Base-by-base conservation (phyloP, 2,888 invertebrate genomes). In the Branchellion lobata region DNA sequence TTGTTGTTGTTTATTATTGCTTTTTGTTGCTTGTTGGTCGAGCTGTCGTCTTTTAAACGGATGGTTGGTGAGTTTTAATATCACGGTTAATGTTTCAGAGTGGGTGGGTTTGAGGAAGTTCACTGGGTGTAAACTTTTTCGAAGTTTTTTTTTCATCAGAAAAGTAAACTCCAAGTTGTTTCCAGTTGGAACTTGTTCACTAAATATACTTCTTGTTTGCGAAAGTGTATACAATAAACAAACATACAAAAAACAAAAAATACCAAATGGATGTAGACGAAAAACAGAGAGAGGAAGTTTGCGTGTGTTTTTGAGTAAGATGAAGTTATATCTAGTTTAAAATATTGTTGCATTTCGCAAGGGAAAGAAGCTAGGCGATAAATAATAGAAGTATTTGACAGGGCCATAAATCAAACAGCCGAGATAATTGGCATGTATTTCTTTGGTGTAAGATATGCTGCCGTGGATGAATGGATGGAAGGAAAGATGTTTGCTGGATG, bases 371-470 rank as follows among this genome's bases (percentile, higher is more conserved):
- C 61, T n/a, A 57, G 61, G 61, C 61, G 61, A 57, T 57, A 57
- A 57, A 57, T 57, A 57, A 57, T 57, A 57, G 61, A 57, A 57
- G 61, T 57, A 57, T 57, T 57, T 57, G 61, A 57, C 61, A 57
- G 61, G 61, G 3, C 8, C 3, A 57, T 57, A 57, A 57, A 57
- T 57, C 61, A 57, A 57, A 24, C 61, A 57, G 24, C 61, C 21
- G 21, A 57, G n/a, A 57, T 57, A 57, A 57, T 57, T 57, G 61
- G 61, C 61, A n/a, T 57, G 61, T 57, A 57, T 57, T 57, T 57
- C 61, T 57, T 57, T 57, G 61, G 61, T 57, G 61, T 57, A 57
- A 57, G 61, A 57, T 57, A 57, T 57, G 61, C 24, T 18, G 61
- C 61, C 24, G 8, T 18, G 21, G 61, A 57, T 57, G n/a, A n/a